phyloP scores from a whole-genome alignment of 2,888 invertebrate species.

The Protophormia terraenovae region DNA sequence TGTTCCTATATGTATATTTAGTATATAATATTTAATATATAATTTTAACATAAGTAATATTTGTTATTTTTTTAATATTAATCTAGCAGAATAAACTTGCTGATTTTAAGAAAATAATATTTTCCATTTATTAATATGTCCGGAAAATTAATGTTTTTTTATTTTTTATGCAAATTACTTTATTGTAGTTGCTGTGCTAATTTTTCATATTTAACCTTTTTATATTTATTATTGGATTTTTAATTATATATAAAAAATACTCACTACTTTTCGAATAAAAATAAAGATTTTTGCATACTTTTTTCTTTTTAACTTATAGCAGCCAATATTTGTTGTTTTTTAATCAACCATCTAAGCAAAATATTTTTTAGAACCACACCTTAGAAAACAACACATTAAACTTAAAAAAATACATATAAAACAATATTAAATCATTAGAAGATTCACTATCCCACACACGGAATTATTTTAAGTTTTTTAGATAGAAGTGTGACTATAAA shows the following conservation, averaged over 20 bases:
- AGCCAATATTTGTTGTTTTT: neutral
- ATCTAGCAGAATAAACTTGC: neutral
- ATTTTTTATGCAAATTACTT: neutral
- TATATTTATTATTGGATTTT: neutral
- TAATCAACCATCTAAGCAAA: neutral
- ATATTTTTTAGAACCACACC: slow-evolving; percentile 34
- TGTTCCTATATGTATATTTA: neutral
- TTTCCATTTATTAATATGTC: neutral
- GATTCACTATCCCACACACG: neutral
- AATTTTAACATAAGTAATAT: too few species aligned
- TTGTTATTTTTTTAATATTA: neutral
- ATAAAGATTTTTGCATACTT: neutral
- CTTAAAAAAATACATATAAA: neutral
- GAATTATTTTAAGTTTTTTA: neutral
- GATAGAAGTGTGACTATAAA: neutral
- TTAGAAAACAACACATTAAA: slow-evolving; percentile 10
- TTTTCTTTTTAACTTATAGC: neutral
- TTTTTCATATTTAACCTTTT: neutral
- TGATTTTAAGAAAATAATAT: neutral
- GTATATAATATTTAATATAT: neutral
- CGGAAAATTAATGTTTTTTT: neutral
- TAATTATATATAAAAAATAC: neutral
- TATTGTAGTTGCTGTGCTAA: neutral
- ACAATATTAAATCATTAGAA: neutral
- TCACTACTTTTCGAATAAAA: too few species aligned